Percentiles rank a stretch among this genome's conserved stretches.
Evolutionary conservation across 2,888 invertebrate genomes (phyloP).

Genomic region (Xestia c-nigrum): DNA sequence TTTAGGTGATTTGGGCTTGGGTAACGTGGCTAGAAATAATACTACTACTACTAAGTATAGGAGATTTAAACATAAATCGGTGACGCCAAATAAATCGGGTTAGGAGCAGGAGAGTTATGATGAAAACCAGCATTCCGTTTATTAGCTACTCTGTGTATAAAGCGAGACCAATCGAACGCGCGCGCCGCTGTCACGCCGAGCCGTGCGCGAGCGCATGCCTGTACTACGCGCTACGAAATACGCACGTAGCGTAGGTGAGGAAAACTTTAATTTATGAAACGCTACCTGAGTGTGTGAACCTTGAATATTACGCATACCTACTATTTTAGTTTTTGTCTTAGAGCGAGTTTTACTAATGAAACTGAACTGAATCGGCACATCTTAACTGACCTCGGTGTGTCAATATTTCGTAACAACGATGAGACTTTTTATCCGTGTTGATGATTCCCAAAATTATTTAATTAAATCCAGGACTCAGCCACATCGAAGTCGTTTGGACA

Average conservation of each 20-base stretch:
- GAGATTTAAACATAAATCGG: background rate
- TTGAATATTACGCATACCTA: background rate
- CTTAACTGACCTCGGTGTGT: background rate
- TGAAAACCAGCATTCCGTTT: background rate
- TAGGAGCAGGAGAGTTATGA: background rate
- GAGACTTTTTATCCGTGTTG: too few species aligned
- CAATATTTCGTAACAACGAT: background rate
- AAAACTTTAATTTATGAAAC: constrained; percentile 32
- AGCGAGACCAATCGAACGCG: constrained; percentile 77
- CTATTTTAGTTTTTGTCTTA: background rate
- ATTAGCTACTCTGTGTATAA: constrained; percentile 49
- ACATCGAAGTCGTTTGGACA: too few species aligned
- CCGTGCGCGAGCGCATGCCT: constrained; percentile 54
- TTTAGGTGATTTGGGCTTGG: background rate
- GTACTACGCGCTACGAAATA: constrained; percentile 54
- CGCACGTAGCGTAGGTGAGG: constrained; percentile 33
- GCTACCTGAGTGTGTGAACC: constrained; percentile 10
- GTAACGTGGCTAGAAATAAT: background rate
- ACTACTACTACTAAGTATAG: background rate
- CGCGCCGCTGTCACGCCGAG: constrained; percentile 63
- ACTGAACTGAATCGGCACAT: background rate
- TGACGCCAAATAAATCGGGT: background rate
- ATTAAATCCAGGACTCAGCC: too few species aligned
- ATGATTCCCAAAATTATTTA: too few species aligned
- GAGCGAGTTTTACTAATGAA: background rate